A percentile compares a stretch with the other conserved stretches of the same genome.
These are phyloP conservation scores for Archaeoteleia sp. DNA, from an alignment of 2,888 invertebrate species.

Conservation along the genomic window DNA sequence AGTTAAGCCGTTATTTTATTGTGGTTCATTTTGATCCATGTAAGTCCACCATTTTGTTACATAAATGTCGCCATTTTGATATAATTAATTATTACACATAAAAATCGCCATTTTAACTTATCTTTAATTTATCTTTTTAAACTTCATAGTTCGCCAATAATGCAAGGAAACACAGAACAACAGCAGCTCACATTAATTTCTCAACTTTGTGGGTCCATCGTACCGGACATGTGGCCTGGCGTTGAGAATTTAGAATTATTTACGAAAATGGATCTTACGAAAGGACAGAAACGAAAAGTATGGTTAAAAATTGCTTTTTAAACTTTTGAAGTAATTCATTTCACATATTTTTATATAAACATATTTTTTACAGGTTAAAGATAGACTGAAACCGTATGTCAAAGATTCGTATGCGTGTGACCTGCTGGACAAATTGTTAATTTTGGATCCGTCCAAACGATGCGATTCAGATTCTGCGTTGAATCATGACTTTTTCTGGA, in stretches of 20 bases:
- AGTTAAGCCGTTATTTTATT: too few relatives aligned
- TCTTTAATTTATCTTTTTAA: constrained; percentile 3
- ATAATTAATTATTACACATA: constrained; percentile 87
- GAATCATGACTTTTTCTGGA: constrained; percentile 99
- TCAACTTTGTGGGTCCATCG: constrained; percentile 96
- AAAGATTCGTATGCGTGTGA: constrained; percentile 95
- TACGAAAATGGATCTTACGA: constrained; percentile 90
- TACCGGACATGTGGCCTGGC: constrained; percentile 94
- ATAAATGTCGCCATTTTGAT: too few relatives aligned
- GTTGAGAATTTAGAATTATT: constrained; percentile 93
- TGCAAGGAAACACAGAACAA: constrained; percentile 98
- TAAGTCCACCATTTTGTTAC: too few relatives aligned
- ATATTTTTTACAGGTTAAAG: constrained; percentile 78
- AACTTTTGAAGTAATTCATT: background rate
- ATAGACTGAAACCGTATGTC: constrained; percentile 90
- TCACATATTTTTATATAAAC: too few relatives aligned
- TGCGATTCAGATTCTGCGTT: constrained; percentile 93
- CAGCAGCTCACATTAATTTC: constrained; percentile 96
- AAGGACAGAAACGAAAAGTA: constrained; percentile 91
- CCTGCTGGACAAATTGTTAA: constrained; percentile 91
- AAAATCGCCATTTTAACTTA: constrained; percentile 84
- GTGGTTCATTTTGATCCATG: too few relatives aligned
- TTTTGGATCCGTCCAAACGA: constrained; percentile 92
- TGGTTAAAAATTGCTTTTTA: constrained; percentile 1
- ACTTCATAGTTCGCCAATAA: constrained; percentile 82